Conservation (phyloP, 2,888 invertebrate genomes). For the Arge pagana region DNA sequence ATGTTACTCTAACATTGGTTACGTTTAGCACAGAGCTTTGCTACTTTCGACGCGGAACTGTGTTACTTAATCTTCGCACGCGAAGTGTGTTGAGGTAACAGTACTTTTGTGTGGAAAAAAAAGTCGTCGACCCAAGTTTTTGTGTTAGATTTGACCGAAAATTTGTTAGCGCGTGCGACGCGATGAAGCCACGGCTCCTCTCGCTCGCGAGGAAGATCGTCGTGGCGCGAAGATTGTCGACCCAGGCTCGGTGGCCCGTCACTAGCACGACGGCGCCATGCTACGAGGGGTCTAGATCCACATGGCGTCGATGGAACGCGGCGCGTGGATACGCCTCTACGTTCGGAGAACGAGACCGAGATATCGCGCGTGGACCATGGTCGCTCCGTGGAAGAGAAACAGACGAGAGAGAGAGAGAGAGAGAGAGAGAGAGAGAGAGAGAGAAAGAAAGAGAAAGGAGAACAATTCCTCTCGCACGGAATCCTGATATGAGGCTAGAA, state of each 20-base stretch:
- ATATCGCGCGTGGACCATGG: too few relatives aligned
- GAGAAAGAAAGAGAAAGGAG: constrained; percentile 12
- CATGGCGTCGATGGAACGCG: constrained; percentile 29
- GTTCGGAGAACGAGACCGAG: too few relatives aligned
- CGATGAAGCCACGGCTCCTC: background rate
- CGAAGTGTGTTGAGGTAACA: too few relatives aligned
- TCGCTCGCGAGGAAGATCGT: too few relatives aligned
- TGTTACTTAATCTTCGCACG: constrained; percentile 31
- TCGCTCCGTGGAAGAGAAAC: constrained; percentile 20
- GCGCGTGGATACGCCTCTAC: constrained; percentile 29
- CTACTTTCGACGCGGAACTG: constrained; percentile 28
- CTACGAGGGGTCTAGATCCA: constrained; percentile 17
- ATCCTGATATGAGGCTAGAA: background rate
- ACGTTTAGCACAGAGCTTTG: too few relatives aligned
- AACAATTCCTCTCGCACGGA: background rate
- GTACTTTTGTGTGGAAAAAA: too few relatives aligned
- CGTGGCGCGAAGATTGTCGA: background rate
- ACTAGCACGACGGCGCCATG: constrained; percentile 38
- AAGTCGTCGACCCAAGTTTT: too few relatives aligned
- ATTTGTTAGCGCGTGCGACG: too few relatives aligned
- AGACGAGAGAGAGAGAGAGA: constrained; percentile 6
- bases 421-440: constrained; percentile 3
- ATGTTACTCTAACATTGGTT: too few relatives aligned
- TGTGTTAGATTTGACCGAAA: too few relatives aligned
- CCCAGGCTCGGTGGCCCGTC: constrained; percentile 11